Evolutionary conservation across 2,797 vertebrate species (phyloP).

Genomic region (Sebastes glaucus): DNA sequence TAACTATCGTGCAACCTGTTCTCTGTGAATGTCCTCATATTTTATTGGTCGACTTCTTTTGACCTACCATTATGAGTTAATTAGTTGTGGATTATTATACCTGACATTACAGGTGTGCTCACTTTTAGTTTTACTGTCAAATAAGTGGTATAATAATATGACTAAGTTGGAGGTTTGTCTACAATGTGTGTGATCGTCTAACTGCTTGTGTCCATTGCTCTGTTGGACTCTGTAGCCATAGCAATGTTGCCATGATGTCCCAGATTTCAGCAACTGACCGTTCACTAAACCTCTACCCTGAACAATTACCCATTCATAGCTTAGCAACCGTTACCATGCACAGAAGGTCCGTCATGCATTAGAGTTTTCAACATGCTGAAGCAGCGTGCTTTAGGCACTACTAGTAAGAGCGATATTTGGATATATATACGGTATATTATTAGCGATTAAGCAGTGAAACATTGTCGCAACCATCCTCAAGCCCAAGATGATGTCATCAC

Average conservation of each 20-base stretch:
- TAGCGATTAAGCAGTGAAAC: not conserved
- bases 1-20: not conserved
- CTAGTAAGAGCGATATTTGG: not conserved
- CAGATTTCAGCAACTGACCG: conserved; percentile 11
- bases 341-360: not conserved
- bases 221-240: conserved; percentile 4
- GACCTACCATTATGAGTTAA: not conserved
- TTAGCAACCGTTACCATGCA: conserved; percentile 1
- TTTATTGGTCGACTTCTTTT: not conserved
- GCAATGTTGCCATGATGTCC: conserved; percentile 7
- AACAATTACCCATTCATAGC: conserved; percentile 9
- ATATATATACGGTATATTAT: not conserved
- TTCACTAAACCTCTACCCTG: not conserved
- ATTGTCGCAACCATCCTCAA: not conserved
- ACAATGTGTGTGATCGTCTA: not conserved
- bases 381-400: not conserved
- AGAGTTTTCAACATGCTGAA: not conserved
- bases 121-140: not conserved
- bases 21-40: not conserved
- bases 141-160: not conserved
- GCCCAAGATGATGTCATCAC: not conserved
- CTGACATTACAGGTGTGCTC: no score
- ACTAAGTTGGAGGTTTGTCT: not conserved
- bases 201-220: not conserved
- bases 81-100: not conserved